Percentiles rank a stretch among this genome's conserved stretches.
These are phyloP conservation scores for Flexamia atlantica DNA, from an alignment of 2,888 invertebrate genomes.

Conservation along the genomic window DNA sequence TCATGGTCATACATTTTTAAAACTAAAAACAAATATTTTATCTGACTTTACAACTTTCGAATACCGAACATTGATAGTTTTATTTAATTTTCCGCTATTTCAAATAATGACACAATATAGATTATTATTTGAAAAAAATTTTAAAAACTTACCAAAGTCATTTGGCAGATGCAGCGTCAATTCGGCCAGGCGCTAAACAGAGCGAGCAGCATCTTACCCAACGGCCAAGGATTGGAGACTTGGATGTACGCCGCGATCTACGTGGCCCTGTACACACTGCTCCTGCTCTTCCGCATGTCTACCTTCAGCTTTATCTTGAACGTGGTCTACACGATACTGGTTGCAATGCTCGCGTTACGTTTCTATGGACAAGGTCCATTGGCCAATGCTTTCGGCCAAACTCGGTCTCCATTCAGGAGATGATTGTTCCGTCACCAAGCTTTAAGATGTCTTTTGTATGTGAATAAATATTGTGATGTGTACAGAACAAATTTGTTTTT, in stretches of 20 bases:
- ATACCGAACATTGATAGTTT: no score
- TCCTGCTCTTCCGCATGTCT: constrained; percentile 28
- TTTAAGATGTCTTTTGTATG: not conserved
- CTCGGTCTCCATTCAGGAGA: no score
- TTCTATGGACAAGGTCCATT: constrained; percentile 10
- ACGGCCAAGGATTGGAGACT: not conserved
- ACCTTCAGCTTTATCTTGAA: constrained; percentile 46
- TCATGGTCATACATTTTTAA: no score
- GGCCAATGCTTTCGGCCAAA: not conserved
- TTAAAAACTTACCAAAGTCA: no score
- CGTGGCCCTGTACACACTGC: constrained; percentile 6
- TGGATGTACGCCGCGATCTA: constrained; percentile 39
- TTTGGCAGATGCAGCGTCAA: constrained; percentile 9
- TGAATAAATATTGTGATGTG: not conserved
- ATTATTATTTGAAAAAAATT: no score
- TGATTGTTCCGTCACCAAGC: no score
- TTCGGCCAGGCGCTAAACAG: not conserved
- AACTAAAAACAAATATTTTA: no score
- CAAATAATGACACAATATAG: no score
- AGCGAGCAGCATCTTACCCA: not conserved
- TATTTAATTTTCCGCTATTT: no score
- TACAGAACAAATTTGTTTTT: no score
- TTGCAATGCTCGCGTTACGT: not conserved
- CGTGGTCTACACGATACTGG: constrained; percentile 11
- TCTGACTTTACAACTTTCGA: no score